Base-by-base conservation (phyloP, 2,797 vertebrate genomes). In the Phoebastria nigripes region DNA sequence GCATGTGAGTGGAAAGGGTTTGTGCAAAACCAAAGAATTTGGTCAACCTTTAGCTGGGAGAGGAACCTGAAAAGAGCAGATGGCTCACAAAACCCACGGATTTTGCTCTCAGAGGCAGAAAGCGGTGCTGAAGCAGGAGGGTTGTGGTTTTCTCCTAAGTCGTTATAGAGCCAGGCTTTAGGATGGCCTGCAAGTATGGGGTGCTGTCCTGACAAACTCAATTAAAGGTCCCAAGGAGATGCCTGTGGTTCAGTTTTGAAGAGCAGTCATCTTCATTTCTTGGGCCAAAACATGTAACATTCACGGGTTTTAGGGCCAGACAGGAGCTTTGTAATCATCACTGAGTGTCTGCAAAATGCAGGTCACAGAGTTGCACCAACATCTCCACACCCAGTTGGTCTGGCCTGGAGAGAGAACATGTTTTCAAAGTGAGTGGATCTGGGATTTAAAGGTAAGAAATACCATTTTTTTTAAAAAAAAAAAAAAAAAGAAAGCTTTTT, bases 241-340 rank as follows among this genome's bases (percentile, higher is more conserved):
- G 81, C 91, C 82, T 96, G 87, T 93, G 92, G 92, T 91, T 95
- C n/a, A 8, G 33, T 67, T 87, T 21, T 47, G 69, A 85, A 80
- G 84, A 62, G 49, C 49, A 76, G 56, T 76, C 41, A 24, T 78
- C 61, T 61, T 77, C 35, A n/a, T 91, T 81, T 85, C 79, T 81
- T 67, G 65, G 52, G 41, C 49, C 76, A 78, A 46, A 86, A 73
- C 49, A 12, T 90, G 67, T 80, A 66, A 70, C 41, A 46, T 89
- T 67, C 41, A 51, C 2, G 0, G 51, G 54, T 13, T 89, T 92
- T 82, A 42, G 65, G 71, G 44, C 83, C 52, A 58, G 82, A 33
- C 47, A 8, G 70, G 80, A 94, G 74, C 83, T 71, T 90, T 89
- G 8, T 90, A 84, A 77, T 95, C 52, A 82, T 77, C 52, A 10